Evolutionary conservation across 2,113 vertebrate genomes (phyloP), one percentile per base, ranked within the genome.

Genomic region (Menidia beryllina): DNA sequence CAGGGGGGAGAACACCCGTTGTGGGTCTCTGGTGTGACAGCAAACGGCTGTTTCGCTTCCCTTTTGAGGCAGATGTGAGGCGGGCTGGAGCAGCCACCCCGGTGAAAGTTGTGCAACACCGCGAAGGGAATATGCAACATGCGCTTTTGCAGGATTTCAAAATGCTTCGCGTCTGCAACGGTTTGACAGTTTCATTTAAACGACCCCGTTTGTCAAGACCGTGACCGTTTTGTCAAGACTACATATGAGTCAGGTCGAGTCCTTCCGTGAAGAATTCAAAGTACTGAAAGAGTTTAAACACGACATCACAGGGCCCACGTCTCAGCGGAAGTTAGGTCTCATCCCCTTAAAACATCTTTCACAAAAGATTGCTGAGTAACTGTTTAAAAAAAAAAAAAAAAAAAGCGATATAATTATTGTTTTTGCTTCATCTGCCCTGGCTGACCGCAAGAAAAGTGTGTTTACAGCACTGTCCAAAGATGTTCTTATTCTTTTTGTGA

Each of bases 41-140:
- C 64, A 30, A 71, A 77, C 85, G 39, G 73, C 58, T 56, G 83
- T 94, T 93, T 93, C 89, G 69, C 82, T 94, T 94, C 92, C 90
- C 86, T 66, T 81, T 70, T 68, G 60, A 70, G 60, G 24, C 70
- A 63, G 34, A 77, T 30, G 79, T 70, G 59, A 19, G 34, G 69
- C 36, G 55, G 38, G 34, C 50, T 72, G 79, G 83, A 85, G 84
- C 70, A 83, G 88, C 21, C 12, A 23, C 27, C 19, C 7, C 24
- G 83, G n/a, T 36, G 6, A 51, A 24, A 39, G 69, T 89, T 89
- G 77, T 61, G 86, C 67, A 89, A 88, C 39, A 23, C 26, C 54
- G 52, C 54, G 19, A 59, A 71, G 41, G 68, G 24, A 77, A 55
- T 74, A 30, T 62, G 84, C 54, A 75, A 70, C 51, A 30, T 30